These are phyloP conservation scores for Apistogramma diplotaenia DNA, from an alignment of 2,113 vertebrate species.

Conservation along the genomic window DNA sequence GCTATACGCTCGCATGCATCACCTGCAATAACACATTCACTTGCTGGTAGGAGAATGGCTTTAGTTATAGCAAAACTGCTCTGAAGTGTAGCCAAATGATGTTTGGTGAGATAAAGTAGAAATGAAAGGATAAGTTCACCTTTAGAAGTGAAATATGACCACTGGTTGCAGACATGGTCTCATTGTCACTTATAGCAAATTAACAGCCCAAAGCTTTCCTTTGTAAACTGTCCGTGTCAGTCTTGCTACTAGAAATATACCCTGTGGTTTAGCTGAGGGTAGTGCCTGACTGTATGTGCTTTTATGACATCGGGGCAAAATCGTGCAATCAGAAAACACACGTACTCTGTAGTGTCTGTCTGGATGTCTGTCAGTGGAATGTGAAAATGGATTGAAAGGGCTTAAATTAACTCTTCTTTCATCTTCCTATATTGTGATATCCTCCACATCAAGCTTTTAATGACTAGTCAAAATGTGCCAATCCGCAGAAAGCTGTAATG, in stretches of 20 bases:
- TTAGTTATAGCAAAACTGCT: neutral
- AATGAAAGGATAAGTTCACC: neutral
- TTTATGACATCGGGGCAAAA: neutral
- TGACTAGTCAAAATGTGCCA: too few relatives aligned
- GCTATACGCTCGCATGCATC: slow-evolving; percentile 39
- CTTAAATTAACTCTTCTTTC: neutral
- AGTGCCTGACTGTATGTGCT: neutral
- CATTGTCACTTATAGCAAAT: neutral
- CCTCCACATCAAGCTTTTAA: too few relatives aligned
- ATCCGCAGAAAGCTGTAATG: neutral
- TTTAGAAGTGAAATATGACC: neutral
- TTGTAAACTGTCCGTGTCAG: neutral
- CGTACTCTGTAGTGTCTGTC: neutral
- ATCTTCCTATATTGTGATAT: neutral
- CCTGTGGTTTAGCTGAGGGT: neutral
- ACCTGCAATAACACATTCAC: slow-evolving; percentile 37
- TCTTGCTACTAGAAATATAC: neutral
- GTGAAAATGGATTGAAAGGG: neutral
- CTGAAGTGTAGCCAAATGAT: neutral
- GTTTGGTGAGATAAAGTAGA: neutral
- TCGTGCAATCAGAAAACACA: neutral
- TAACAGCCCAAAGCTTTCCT: neutral
- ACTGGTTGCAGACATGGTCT: neutral
- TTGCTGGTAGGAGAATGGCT: slow-evolving; percentile 1
- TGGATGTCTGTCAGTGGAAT: neutral